phyloP scores from a whole-genome alignment of 2,888 invertebrate species.

The Leptopilina drosophilae region DNA sequence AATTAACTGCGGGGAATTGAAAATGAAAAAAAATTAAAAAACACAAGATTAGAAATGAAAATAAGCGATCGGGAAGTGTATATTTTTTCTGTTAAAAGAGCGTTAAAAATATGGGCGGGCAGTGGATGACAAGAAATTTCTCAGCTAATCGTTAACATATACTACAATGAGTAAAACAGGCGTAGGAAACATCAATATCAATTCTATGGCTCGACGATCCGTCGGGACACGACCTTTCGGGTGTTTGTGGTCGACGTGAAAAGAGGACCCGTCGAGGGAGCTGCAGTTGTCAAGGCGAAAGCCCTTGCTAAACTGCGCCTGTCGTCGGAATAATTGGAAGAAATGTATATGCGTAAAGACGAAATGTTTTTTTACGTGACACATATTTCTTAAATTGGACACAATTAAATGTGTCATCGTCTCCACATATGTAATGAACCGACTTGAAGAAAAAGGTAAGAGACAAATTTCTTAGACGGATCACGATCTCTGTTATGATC shows the following conservation, averaged over 20 bases:
- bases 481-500: conserved; percentile 17
- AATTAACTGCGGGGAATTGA: background rate
- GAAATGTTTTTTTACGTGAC: conserved; percentile 40
- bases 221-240: background rate
- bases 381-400: conserved; percentile 26
- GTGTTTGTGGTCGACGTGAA: conserved; percentile 3
- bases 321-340: conserved; percentile 6
- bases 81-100: conserved; percentile 7
- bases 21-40: conserved; percentile 14
- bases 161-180: conserved; percentile 34
- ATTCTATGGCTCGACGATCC: background rate
- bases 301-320: background rate
- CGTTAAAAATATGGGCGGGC: conserved; percentile 28
- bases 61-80: background rate
- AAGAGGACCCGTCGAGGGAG: background rate
- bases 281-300: no score
- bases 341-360: background rate
- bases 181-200: conserved; percentile 29
- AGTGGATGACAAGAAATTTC: conserved; percentile 12
- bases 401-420: conserved; percentile 25
- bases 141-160: conserved; percentile 9
- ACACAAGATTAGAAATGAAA: background rate
- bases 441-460: background rate
- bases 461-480: conserved; percentile 19
- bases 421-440: conserved; percentile 4